Conservation (phyloP, 2,113 vertebrate genomes). For the Lucifuga dentata region DNA sequence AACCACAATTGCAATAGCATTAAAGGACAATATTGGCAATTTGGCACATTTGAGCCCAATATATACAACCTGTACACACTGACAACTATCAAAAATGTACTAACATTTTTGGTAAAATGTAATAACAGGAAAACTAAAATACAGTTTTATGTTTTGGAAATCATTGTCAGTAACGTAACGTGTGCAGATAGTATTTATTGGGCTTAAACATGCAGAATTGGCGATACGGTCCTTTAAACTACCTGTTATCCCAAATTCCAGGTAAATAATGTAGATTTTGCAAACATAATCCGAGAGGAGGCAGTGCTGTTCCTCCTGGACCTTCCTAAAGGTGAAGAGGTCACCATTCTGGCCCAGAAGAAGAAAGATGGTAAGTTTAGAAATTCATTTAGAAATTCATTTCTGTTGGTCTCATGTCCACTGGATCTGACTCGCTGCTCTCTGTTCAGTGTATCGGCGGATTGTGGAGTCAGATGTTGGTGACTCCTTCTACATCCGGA, state of each 20-base stretch:
- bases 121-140: too few relatives aligned
- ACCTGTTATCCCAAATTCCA: conserved; percentile 68
- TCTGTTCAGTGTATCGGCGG: conserved; percentile 91
- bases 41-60: too few relatives aligned
- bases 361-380: conserved; percentile 93
- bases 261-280: conserved; percentile 99
- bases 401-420: neutral
- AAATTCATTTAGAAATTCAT: neutral
- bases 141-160: too few relatives aligned
- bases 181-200: too few relatives aligned
- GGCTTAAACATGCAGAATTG: too few relatives aligned
- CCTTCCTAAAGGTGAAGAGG: conserved; percentile 97
- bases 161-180: too few relatives aligned
- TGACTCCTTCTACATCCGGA: conserved; percentile 98
- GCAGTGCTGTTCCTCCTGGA: conserved; percentile 97
- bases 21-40: too few relatives aligned
- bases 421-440: conserved; percentile 10
- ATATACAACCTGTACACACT: too few relatives aligned
- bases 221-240: too few relatives aligned
- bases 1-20: neutral
- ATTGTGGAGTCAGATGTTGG: conserved; percentile 90
- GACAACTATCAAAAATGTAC: too few relatives aligned
- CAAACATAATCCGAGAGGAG: conserved; percentile 98
- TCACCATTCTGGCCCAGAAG: conserved; percentile 97
- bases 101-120: too few relatives aligned